Evolutionary conservation across 2,113 vertebrate species (phyloP), one percentile per base, ranked within the genome.

Genomic region (Brachirus orientalis): DNA sequence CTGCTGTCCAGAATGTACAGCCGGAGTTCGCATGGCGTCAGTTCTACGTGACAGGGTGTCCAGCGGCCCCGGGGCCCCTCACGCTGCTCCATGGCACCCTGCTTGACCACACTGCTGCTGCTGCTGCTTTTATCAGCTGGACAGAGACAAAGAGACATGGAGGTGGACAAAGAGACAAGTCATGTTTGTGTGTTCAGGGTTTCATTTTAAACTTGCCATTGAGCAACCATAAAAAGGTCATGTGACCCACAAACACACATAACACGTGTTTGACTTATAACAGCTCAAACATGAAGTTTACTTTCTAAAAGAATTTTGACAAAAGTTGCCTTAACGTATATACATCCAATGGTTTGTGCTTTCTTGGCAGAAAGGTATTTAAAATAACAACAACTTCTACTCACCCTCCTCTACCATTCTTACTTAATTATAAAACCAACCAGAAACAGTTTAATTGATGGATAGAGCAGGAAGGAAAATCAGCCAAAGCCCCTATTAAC

Each of bases 1-100:
- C 96, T 97, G 90, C 89, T 94, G 92, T 97, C 95, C 16, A 96
- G 90, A 69, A 89, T 94, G 80, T 96, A 98, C n/a, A 99, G 88
- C 72, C 93, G 89, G 9, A 99, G 88, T 84, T 95, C 94, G 43
- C 94, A 96, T 0, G 94, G 94, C 0, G 95, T 97, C 66, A 99
- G 95, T 87, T 99, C 96, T 0, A 96, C 93, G 0, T 96, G 97
- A 78, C 95, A 97, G 60, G 92, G 68, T 17, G 92, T 93, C 98
- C 98, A 99, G 72, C 90, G 96, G 69, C 92, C 95, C 81, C 94
- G 93, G 1, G 91, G 87, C 44, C 94, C 94, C 83, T 95, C 95
- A 19, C 95, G 92, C 67, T 95, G 91, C 87, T 98, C 97, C 88
- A 99, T 82, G 77, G 92, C 93, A 11, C 96, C 96, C 82, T 97